These are phyloP conservation scores for Sebastes umbrosus DNA, from an alignment of 2,797 vertebrate species.

Conservation along the genomic window DNA sequence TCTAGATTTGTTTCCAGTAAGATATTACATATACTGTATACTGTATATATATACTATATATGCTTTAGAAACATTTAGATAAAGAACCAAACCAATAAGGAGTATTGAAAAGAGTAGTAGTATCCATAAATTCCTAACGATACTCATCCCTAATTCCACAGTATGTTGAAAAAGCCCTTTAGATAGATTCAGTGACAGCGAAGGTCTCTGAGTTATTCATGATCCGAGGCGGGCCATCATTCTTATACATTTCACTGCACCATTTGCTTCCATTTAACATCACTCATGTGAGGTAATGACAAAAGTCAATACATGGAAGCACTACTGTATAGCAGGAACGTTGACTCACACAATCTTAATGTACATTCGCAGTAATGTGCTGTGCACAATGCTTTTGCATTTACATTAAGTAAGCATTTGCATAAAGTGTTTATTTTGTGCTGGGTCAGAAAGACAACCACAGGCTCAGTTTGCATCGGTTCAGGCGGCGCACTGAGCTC, in stretches of 20 bases:
- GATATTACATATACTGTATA: too few species aligned
- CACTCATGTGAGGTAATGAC: conserved; percentile 65
- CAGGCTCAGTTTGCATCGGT: too few species aligned
- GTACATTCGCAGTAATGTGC: not conserved
- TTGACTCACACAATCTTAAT: conserved; percentile 14
- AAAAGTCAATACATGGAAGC: conserved; percentile 51
- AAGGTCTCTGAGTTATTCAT: conserved; percentile 66
- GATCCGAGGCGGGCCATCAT: conserved; percentile 44
- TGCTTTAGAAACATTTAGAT: too few species aligned
- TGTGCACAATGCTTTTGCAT: not conserved
- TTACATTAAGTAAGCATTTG: not conserved
- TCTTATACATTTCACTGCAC: conserved; percentile 57
- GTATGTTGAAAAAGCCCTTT: conserved; percentile 5
- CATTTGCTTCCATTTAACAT: conserved; percentile 70
- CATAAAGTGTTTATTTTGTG: not conserved
- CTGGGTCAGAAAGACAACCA: not conserved
- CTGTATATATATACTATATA: too few species aligned
- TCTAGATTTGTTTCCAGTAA: too few species aligned
- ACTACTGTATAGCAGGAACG: not conserved
- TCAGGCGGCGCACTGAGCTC: too few species aligned
- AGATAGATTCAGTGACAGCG: conserved; percentile 47
- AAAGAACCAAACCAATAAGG: too few species aligned
- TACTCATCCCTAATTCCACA: not conserved
- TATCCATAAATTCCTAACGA: too few species aligned
- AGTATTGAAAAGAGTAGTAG: too few species aligned